Evolutionary conservation across 2,113 vertebrate genomes (phyloP).

Genomic region (Calypte anna): DNA sequence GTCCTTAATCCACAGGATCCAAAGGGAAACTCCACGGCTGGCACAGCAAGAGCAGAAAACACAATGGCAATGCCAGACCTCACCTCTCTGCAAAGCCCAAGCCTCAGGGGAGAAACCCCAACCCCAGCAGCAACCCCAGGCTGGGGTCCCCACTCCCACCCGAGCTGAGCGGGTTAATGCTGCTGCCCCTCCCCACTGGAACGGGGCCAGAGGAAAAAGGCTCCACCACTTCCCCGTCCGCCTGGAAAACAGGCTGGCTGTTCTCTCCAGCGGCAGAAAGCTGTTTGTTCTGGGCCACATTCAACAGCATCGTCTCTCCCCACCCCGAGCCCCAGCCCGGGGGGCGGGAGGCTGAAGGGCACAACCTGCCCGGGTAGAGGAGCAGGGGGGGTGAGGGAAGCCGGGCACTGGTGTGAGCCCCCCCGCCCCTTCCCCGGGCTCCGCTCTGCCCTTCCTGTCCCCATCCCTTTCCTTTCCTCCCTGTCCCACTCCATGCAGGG

Average conservation of each 20-base stretch:
- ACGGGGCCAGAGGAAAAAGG: slow-evolving; percentile 46
- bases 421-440: background rate
- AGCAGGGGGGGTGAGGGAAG: background rate
- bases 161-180: background rate
- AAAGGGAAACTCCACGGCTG: accelerated
- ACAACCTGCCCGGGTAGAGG: background rate
- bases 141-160: accelerated
- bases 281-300: slow-evolving; percentile 63
- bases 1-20: background rate
- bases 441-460: slow-evolving; percentile 54
- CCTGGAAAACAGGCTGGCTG: slow-evolving; percentile 51
- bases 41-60: accelerated
- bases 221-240: background rate
- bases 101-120: background rate
- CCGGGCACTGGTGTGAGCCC: background rate
- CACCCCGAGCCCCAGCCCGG: accelerated
- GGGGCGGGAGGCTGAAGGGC: background rate
- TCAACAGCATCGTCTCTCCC: background rate
- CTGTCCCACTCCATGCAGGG: background rate
- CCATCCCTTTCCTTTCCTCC: slow-evolving; percentile 35
- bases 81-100: background rate
- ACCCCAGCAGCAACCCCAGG: background rate
- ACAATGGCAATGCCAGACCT: accelerated
- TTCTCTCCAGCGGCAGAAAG: slow-evolving; percentile 20
- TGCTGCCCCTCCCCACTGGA: background rate